phyloP scores from a whole-genome alignment of 2,888 invertebrate genomes.

The Smittia sp. region DNA sequence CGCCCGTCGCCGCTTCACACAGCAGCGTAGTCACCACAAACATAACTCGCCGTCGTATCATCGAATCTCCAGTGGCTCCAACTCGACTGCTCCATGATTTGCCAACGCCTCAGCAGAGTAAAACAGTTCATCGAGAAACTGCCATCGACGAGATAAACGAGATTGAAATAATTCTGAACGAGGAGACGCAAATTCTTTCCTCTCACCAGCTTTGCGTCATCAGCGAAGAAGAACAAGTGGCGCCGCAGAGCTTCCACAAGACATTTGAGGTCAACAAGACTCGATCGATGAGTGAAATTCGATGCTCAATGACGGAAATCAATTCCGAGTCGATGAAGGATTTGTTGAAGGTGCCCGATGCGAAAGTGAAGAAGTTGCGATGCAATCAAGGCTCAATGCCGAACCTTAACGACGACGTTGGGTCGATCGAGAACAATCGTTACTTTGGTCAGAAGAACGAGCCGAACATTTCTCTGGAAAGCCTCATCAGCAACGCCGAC shows the following conservation, averaged over 20 bases:
- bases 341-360: background rate
- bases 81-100: background rate
- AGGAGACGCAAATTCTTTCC: slow-evolving; percentile 20
- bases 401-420: slow-evolving; percentile 51
- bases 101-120: background rate
- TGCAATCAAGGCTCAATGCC: slow-evolving; percentile 53
- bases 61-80: background rate
- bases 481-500: slow-evolving; percentile 47
- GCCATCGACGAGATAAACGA: slow-evolving; percentile 28
- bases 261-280: slow-evolving; percentile 42
- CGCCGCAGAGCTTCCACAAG: slow-evolving; percentile 23
- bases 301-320: background rate
- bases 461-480: slow-evolving; percentile 44
- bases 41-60: background rate
- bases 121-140: background rate
- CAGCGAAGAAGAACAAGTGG: background rate
- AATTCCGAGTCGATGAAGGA: slow-evolving; percentile 32
- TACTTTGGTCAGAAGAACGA: slow-evolving; percentile 46
- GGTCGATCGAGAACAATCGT: slow-evolving; percentile 53
- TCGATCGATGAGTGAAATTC: background rate
- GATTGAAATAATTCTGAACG: slow-evolving; percentile 13
- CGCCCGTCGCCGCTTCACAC: slow-evolving; percentile 45
- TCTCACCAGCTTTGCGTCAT: background rate
- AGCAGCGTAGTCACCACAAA: background rate
- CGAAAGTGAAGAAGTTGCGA: slow-evolving; percentile 31